A percentile compares a stretch with the other conserved stretches of the same genome.
Conservation (phyloP, 2,888 invertebrate species). For the Neocrepidodera transversa region DNA sequence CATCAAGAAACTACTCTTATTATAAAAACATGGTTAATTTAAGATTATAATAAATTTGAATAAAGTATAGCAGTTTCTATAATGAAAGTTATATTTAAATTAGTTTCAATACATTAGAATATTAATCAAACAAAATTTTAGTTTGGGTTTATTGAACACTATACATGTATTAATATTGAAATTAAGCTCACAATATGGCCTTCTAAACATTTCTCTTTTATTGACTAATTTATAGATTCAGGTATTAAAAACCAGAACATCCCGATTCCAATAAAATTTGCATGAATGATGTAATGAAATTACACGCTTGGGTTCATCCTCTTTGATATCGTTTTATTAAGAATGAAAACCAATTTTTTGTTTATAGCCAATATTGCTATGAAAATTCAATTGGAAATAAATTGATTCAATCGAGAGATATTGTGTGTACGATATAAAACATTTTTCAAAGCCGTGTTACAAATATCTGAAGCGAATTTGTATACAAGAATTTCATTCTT, state of each 20-base stretch:
- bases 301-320: not conserved
- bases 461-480: slow-evolving; percentile 37
- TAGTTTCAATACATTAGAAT: too few species aligned
- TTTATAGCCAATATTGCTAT: slow-evolving; percentile 25
- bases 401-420: slow-evolving; percentile 34
- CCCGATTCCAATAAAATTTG: slow-evolving; percentile 3
- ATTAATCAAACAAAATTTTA: too few species aligned
- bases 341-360: slow-evolving; percentile 25
- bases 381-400: slow-evolving; percentile 33
- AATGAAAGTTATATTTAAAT: too few species aligned
- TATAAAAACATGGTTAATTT: too few species aligned
- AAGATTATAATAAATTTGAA: too few species aligned
- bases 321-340: slow-evolving; percentile 13
- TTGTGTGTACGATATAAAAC: slow-evolving; percentile 35
- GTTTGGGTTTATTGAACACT: too few species aligned
- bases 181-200: too few species aligned
- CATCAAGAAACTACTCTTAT: too few species aligned
- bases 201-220: not conserved
- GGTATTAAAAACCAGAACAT: not conserved
- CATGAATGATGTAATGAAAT: slow-evolving; percentile 9
- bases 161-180: too few species aligned
- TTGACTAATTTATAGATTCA: not conserved
- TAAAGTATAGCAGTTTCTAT: too few species aligned
- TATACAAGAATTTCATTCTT: slow-evolving; percentile 39
- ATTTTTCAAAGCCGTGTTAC: slow-evolving; percentile 37